Conservation (phyloP, 2,113 vertebrate genomes). For the Psophia crepitans region DNA sequence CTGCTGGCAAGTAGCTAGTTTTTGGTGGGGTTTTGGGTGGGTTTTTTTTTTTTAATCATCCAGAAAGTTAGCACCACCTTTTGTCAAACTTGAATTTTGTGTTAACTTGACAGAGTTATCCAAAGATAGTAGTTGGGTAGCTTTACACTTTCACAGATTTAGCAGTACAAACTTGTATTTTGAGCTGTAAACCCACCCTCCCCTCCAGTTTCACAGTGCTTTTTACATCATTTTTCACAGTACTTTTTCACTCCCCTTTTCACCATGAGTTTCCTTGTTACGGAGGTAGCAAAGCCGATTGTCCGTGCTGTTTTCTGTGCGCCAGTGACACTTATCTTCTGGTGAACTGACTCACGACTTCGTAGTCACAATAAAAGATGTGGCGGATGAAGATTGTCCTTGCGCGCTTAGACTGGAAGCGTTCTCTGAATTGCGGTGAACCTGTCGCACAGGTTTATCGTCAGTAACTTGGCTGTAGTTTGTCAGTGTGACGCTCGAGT, state of each 20-base stretch:
- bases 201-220: fast-evolving
- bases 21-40: no score
- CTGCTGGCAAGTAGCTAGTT: background rate
- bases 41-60: background rate
- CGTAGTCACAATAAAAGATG: fast-evolving
- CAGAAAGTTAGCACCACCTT: background rate
- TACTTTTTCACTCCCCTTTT: background rate
- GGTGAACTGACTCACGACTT: fast-evolving
- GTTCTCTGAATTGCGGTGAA: fast-evolving
- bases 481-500: background rate
- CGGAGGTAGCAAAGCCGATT: background rate
- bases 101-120: background rate
- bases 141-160: background rate
- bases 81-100: background rate
- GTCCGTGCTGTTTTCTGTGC: fast-evolving
- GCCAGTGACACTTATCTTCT: fast-evolving
- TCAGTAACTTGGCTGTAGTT: background rate
- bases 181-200: background rate
- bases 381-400: background rate
- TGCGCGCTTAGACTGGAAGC: background rate
- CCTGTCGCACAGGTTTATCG: background rate
- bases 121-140: fast-evolving
- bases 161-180: background rate
- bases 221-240: fast-evolving
- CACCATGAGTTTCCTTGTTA: fast-evolving